These are phyloP conservation scores for Neotoxoptera formosana DNA, from an alignment of 1,140 invertebrate species.

Conservation along the genomic window DNA sequence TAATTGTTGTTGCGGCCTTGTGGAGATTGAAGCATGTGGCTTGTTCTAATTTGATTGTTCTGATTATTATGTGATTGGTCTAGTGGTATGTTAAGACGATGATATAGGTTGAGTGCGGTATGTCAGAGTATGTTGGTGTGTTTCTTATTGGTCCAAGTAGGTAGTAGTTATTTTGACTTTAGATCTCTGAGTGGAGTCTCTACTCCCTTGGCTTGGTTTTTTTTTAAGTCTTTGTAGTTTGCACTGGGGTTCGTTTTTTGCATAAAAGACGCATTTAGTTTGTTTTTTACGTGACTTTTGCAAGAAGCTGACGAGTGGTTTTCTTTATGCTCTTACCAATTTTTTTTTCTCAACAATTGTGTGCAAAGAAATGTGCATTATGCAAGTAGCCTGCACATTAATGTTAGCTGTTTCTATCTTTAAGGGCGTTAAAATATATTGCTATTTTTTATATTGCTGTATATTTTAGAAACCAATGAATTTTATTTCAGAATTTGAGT, in stretches of 20 bases:
- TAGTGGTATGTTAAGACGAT: background rate
- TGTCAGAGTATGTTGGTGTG: background rate
- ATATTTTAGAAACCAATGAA: background rate
- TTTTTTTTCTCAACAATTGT: background rate
- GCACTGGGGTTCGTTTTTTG: background rate
- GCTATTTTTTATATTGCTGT: background rate
- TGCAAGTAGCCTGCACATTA: background rate
- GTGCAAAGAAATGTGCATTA: background rate
- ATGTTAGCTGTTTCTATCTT: background rate
- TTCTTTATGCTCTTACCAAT: background rate
- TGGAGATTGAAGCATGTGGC: background rate
- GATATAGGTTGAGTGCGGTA: background rate
- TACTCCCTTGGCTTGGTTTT: background rate
- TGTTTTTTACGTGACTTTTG: background rate
- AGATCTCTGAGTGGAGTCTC: background rate
- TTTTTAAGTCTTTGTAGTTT: background rate
- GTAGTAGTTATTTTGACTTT: background rate
- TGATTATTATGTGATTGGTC: background rate
- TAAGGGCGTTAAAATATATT: background rate
- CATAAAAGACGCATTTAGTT: background rate
- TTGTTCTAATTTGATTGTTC: background rate
- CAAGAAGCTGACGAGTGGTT: background rate
- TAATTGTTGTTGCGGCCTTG: background rate
- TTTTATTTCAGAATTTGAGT: background rate
- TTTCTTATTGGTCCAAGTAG: background rate